Base-by-base conservation (phyloP, 1,140 invertebrate genomes). In the Papilio xuthus region DNA sequence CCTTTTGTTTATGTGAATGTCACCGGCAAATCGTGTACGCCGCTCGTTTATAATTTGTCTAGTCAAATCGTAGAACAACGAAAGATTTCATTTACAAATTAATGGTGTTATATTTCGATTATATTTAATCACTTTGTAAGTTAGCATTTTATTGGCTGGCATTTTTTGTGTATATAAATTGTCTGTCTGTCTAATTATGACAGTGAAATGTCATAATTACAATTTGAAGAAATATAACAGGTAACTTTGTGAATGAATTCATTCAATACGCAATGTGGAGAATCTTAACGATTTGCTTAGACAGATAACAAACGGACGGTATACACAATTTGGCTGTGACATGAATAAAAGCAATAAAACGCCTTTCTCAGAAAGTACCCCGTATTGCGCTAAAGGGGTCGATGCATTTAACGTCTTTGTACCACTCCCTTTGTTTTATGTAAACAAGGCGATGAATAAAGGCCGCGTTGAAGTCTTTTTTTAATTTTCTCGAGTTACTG, bases 371-470 rank as follows among this genome's bases (percentile, higher is more conserved):
- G 73, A 75, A 75, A 75, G 73, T 75, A 37, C 73, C 73, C 47
- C 23, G 73, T 37, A 4, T 37, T 75, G 73, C 47, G 50, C 15
- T 37, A 75, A 75, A 75, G 73, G 26, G 73, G 73, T 75, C 73
- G 47, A 53, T 56, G 73, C 37, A 75, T 75, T 75, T 75, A 56
- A 50, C 44, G 47, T 75, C 47, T 75, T 56, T 75, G 73, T 75
- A 50, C 73, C 47, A 56, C 73, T 28, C 47, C 47, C 73, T 75
- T 75, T 75, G 73, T 75, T 75, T 75, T 56, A 75, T 75, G 73
- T 75, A 75, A 75, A 75, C 73, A 75, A 56, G 50, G 1, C 23
- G 26, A 28, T 53, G 28, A 56, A 75, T 47, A 75, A 75, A 56
- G 42, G 20, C 32, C 20, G 20, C 20, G 26, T 47, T 53, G 44